phyloP scores from a whole-genome alignment of 2,888 invertebrate genomes.

The Ochlodes sylvanus region DNA sequence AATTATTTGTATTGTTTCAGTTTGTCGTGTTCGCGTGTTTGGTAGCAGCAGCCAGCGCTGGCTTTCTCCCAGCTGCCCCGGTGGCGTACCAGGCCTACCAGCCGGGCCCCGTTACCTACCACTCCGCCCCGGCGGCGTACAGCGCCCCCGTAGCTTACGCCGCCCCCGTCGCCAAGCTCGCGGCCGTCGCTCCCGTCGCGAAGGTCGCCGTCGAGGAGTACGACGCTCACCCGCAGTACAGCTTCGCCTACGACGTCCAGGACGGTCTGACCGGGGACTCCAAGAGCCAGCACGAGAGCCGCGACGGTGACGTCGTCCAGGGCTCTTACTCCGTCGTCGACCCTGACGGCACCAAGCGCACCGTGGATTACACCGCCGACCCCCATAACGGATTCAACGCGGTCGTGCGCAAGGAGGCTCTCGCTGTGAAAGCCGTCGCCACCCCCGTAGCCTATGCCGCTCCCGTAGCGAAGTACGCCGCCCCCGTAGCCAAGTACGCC shows the following conservation, averaged over 20 bases:
- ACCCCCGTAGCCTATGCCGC: slow-evolving; percentile 52
- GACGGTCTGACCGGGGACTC: slow-evolving; percentile 71
- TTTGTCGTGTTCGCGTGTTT: too few relatives aligned
- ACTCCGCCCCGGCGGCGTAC: slow-evolving; percentile 47
- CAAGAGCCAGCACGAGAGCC: slow-evolving; percentile 69
- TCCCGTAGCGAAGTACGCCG: slow-evolving; percentile 42
- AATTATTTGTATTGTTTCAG: too few relatives aligned
- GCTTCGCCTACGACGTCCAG: slow-evolving; percentile 75
- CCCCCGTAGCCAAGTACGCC: slow-evolving; percentile 40
- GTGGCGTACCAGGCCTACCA: slow-evolving; percentile 48
- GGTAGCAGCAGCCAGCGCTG: background rate
- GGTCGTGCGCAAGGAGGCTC: slow-evolving; percentile 70
- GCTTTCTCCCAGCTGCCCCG: slow-evolving; percentile 42
- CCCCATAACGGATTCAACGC: slow-evolving; percentile 75
- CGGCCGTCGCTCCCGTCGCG: slow-evolving; percentile 86
- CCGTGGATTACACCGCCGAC: slow-evolving; percentile 74
- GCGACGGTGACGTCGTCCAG: slow-evolving; percentile 72
- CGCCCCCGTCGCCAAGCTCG: slow-evolving; percentile 47
- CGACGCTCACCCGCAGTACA: slow-evolving; percentile 76
- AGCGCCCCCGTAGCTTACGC: slow-evolving; percentile 52
- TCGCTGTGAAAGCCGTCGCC: slow-evolving; percentile 55
- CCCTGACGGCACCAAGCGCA: slow-evolving; percentile 72
- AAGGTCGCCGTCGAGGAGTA: slow-evolving; percentile 70
- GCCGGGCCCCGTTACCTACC: slow-evolving; percentile 48
- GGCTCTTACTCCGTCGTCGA: slow-evolving; percentile 73